Base-by-base conservation (phyloP, 2,113 vertebrate genomes). In the Entosphenus tridentatus region DNA sequence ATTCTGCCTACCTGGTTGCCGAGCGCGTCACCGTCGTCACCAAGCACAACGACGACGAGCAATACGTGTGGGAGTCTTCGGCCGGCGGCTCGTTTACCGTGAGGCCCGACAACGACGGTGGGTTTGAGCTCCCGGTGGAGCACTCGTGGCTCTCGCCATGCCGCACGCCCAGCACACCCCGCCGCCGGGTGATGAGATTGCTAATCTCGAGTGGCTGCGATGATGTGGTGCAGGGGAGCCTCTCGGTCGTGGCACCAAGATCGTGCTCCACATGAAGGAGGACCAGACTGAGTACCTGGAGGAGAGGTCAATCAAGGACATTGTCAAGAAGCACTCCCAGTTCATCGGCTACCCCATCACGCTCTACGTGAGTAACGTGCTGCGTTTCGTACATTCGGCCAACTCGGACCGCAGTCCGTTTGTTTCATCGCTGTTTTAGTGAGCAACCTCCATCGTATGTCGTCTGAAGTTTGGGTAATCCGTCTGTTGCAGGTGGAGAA, bases 281-380 rank as follows among this genome's bases (percentile, higher is more conserved):
- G 88, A 96, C 72, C 89, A 95, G 78, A 83, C 82, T 0, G 91
- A 97, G 71, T 93, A 95, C 70, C 72, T 89, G 2, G 88, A 95
- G 77, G 92, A 96, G 70, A 82, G 83, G 73, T 75, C 84, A 13
- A 78, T 91, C 58, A 96, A 93, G 77, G 90, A 96, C 72, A 85
- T 93, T 21, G 89, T 96, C 71, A 96, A 96, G 84, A 96, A 96
- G 75, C 91, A 96, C 75, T 93, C 89, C 0, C 93, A 93, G 79
- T 95, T 95, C 76, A 93, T 90, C 13, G 87, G 88, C 12, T 95
- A 95, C 72, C 88, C 88, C 55, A 93, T 96, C 76, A 95, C 84
- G 0, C 84, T 96, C 57, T 92, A 83, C 73, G 87, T 91, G 78
- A 72, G 86, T 81, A 58, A 39, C 39, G 39, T 39, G 39, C 39